Percentiles rank a stretch among this genome's conserved stretches.
phyloP scores from a whole-genome alignment of 2,797 vertebrate species.

The Helicolenus hilgendorfi region DNA sequence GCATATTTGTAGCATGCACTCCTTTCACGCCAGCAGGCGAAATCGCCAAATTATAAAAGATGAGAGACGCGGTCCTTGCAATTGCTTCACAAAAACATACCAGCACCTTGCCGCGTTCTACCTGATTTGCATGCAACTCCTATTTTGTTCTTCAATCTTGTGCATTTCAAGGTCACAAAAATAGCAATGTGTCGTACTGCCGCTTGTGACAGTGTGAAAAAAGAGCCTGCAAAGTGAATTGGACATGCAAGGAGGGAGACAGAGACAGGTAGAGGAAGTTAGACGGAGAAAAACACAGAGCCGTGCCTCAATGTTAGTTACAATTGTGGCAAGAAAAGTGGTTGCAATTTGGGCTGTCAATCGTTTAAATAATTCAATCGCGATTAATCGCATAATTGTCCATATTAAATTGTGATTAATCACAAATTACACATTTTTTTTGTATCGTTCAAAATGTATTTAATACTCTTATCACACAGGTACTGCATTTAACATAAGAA shows the following conservation, averaged over 20 bases:
- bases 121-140: slow-evolving; percentile 55
- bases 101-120: not conserved
- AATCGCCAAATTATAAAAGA: slow-evolving; percentile 36
- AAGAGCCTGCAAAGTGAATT: slow-evolving; percentile 27
- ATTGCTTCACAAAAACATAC: slow-evolving; percentile 30
- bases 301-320: not conserved
- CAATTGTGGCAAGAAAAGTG: not conserved
- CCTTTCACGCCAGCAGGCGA: slow-evolving; percentile 2
- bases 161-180: slow-evolving; percentile 54
- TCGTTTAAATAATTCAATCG: too few species aligned
- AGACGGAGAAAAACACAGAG: not conserved
- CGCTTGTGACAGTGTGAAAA: slow-evolving; percentile 10
- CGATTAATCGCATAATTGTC: too few species aligned
- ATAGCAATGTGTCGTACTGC: not conserved
- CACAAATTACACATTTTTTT: too few species aligned
- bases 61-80: slow-evolving; percentile 14
- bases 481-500: too few species aligned
- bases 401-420: too few species aligned
- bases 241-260: not conserved
- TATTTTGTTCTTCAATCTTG: slow-evolving; percentile 31
- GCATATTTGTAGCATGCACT: not conserved
- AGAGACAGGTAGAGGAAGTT: not conserved
- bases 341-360: not conserved
- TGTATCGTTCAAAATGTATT: too few species aligned
- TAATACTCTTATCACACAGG: too few species aligned